Base-by-base conservation (phyloP, 2,113 vertebrate species). In the Ariopsis seemanni region DNA sequence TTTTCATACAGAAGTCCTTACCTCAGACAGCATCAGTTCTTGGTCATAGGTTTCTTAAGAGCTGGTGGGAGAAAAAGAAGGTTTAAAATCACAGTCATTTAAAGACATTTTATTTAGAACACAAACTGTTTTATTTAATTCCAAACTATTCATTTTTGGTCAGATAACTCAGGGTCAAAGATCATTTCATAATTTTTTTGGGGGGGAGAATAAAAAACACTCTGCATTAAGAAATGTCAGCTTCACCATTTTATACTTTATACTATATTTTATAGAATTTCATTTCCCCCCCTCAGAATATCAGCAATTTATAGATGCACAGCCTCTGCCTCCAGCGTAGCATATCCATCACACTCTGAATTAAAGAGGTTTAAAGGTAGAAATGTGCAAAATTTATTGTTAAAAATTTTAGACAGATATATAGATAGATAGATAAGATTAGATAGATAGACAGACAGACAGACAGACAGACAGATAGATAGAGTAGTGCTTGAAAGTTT, bases 31-130 rank as follows among this genome's bases (percentile, higher is more conserved):
- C 9, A 10, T 83, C 27, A 82, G 58, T 77, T 52, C 48, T 8
- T 34, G 48, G 30, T 89, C 84, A 89, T 48, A 86, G 57, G 20
- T 89, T 83, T 48, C 88, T 67, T 11, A 89, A 77, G 25, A 89
- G 88, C 52, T 84, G 63, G 74, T 52, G 34, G 12, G 52, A 85
- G 85, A 85, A 53, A 86, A 58, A 65, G 81, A 58, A 89, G n/a
- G n/a, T 12, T 85, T 83, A 20, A 10, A 48, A 50, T 25, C 2
- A 50, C 71, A 74, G 71, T 22, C 34, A 72, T 0, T 72, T 72
- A 18, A 72, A 72, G 5, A 72, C 15, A 2, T 72, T 48, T 42
- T 67, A 58, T 65, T 6, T 30, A 1, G n/a, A 69, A 30, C 14
- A 15, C 5, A 69, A 15, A 14, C 10, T 25, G 4, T 63, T 65